Base-by-base conservation (phyloP, 2,113 vertebrate genomes). In the Cyphotilapia sp. region DNA sequence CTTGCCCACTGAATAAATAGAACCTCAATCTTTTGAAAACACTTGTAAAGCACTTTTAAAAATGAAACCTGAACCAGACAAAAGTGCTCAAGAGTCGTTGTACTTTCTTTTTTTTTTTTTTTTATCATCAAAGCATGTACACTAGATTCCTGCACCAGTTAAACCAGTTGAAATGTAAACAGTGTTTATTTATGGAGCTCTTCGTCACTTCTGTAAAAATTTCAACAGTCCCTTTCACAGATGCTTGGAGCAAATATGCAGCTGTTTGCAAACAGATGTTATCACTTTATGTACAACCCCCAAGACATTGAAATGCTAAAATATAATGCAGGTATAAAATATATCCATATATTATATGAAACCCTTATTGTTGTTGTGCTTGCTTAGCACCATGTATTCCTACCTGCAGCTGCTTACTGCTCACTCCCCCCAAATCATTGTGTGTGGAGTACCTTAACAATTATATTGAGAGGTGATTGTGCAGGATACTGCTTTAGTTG, bases 151-250 rank as follows among this genome's bases (percentile, higher is more conserved):
- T 38, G 29, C 29, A 69, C 45, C 59, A 83, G 82, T 38, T 69
- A 14, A 83, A 83, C 82, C 82, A 53, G 42, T 53, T 83, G 29
- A 47, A 83, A 51, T 24, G n/a, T 22, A 69, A 83, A 69, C 45
- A 27, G 4, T 12, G 40, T 16, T 31, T 74, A 45, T 10, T 74
- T 27, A 45, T 29, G 7, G 22, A 74, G 24, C 27, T 29, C 4
- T 76, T 76, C 0, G 5, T 76, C 40, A 76, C 24, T 27, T 76
- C 69, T 76, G 16, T 49, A 49, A 29, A 49, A 19, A n/a, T 0
- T 19, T 17, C 40, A 74, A 17, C 71, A 0, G 71, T 19, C 14
- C 22, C 9, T 76, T 31, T 76, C 71, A 29, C 40, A 19, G 42
- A 17, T 76, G 0, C 3, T 76, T 76, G 42, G 9, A 47, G 71